Evolutionary conservation across 2,113 vertebrate species (phyloP).

Genomic region (Otus sunia): DNA sequence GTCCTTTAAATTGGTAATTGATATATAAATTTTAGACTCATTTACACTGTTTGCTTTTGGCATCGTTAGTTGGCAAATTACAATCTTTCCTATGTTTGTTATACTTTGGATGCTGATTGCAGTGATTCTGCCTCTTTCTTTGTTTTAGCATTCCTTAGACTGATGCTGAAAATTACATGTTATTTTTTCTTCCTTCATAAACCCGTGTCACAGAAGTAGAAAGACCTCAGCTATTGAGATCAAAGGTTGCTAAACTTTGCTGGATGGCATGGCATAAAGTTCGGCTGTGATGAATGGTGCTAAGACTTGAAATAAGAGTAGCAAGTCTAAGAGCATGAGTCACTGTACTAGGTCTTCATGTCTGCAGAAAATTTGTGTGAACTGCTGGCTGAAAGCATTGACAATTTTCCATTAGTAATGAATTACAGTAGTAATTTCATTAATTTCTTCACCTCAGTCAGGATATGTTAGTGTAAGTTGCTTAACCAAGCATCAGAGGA

Average conservation of each 20-base stretch:
- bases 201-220: background rate
- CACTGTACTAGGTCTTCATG: conserved; percentile 16
- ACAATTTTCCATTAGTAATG: conserved; percentile 76
- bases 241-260: conserved; percentile 51
- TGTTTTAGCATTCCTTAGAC: conserved; percentile 24
- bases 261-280: background rate
- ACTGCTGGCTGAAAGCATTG: conserved; percentile 58
- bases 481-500: conserved; percentile 77
- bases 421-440: conserved; percentile 78
- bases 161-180: conserved; percentile 60
- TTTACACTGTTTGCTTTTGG: background rate
- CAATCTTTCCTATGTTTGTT: background rate
- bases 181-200: conserved; percentile 39
- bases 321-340: conserved; percentile 51
- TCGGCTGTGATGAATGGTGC: background rate
- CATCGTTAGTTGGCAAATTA: background rate
- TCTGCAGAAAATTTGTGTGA: conserved; percentile 59
- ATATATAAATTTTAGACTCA: background rate
- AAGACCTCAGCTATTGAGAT: conserved; percentile 17
- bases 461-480: conserved; percentile 74
- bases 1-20: background rate
- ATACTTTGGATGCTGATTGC: background rate
- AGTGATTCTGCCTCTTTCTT: background rate
- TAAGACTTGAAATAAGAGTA: conserved; percentile 55
- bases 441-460: conserved; percentile 78